phyloP scores from a whole-genome alignment of 2,888 invertebrate species.

The Chorisops tibialis region DNA sequence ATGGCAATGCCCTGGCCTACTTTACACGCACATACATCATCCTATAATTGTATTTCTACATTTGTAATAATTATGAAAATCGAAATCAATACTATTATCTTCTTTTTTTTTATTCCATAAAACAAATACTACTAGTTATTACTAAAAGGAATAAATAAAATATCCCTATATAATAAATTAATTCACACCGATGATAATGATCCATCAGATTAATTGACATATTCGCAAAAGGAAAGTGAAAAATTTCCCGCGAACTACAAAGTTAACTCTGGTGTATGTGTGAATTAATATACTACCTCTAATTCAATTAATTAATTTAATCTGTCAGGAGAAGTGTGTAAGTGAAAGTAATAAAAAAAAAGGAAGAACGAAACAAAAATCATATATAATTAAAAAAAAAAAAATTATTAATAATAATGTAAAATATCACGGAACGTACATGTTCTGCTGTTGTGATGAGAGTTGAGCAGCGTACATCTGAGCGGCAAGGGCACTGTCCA shows the following conservation, averaged over 20 bases:
- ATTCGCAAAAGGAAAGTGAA: not conserved
- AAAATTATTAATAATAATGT: slow-evolving; percentile 26
- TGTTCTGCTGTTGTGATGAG: slow-evolving; percentile 89
- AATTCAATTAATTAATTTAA: slow-evolving; percentile 24
- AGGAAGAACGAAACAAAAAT: slow-evolving; percentile 28
- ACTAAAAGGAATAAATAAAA: not conserved
- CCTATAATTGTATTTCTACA: not conserved
- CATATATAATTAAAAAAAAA: slow-evolving; percentile 30
- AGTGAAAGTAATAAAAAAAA: slow-evolving; percentile 27
- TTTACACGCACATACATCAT: slow-evolving; percentile 32
- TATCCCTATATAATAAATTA: not conserved
- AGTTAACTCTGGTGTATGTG: not conserved
- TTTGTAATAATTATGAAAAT: not conserved
- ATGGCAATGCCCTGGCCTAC: slow-evolving; percentile 91
- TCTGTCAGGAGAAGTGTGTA: slow-evolving; percentile 30
- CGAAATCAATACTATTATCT: not conserved
- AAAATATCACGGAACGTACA: slow-evolving; percentile 64
- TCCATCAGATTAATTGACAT: not conserved
- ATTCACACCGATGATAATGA: no score
- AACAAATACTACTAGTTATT: not conserved
- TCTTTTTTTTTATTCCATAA: not conserved
- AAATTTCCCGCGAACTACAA: no score
- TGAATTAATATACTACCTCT: not conserved
- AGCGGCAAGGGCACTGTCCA: slow-evolving; percentile 87
- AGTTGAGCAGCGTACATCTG: slow-evolving; percentile 93